Base-by-base conservation (phyloP, 1,140 invertebrate genomes). In the Lordiphosa stackelbergi region DNA sequence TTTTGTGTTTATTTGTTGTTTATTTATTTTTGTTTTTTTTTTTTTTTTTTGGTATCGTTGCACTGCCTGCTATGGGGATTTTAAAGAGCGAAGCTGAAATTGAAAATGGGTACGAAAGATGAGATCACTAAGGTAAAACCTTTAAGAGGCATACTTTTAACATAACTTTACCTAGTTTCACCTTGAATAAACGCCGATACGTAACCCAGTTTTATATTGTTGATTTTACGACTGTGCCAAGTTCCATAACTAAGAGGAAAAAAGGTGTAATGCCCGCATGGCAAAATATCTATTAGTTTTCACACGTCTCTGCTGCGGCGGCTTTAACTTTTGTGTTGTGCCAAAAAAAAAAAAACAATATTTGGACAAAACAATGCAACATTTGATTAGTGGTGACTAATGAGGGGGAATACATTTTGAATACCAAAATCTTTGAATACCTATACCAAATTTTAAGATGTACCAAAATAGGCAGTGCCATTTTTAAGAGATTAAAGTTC, bases 241-340 rank as follows among this genome's bases (percentile, higher is more conserved):
- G 58, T 31, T 61, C 63, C 75, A 83, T 75, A 81, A 47, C 66
- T 41, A 31, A 31, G 28, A 31, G 28, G 2, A 31, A 31, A 48
- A 53, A 46, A 54, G 34, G 35, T 72, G 75, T 66, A 71, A 72
- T 83, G 47, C 75, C 75, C 75, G 75, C 75, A 81, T 74, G 38
- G 37, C 48, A 37, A 49, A 65, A 61, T 40, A 72, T 36, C 51
- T 47, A 58, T 73, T 57, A 43, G 41, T 81, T 68, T 83, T 81
- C 75, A 81, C 77, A 81, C 75, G 28, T 31, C 28, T 31, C 28
- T 31, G 28, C 28, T 31, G 28, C 8, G 24, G 24, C 24, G 24
- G 24, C 24, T 28, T 28, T 28, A 28, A 6, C 28, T 31, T 31
- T 31, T 31, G 28, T 31, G 2, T 31, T 7, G 7, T 7, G 28